Evolutionary conservation across 2,113 vertebrate species (phyloP).

Genomic region (Oxyruncus cristatus): DNA sequence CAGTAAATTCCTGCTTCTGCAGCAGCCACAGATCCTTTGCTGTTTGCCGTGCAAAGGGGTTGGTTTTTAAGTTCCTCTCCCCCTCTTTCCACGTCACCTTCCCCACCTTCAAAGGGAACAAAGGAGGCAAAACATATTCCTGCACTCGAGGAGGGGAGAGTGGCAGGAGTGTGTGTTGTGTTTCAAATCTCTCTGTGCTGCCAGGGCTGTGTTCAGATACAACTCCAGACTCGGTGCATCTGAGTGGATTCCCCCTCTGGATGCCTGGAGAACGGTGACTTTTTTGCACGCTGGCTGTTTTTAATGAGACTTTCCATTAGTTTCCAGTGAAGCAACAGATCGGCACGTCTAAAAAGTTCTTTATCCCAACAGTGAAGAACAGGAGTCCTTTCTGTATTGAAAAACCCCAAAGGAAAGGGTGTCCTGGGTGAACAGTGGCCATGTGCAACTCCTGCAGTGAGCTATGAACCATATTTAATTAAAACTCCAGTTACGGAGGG

Average conservation of each 20-base stretch:
- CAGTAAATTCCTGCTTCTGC: not conserved
- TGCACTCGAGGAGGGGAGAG: not conserved
- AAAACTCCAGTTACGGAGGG: not conserved
- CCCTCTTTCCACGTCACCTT: not conserved
- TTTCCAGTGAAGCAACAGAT: not conserved
- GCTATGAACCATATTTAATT: constrained; percentile 41
- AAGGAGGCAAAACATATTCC: not conserved
- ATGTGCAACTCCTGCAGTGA: not conserved
- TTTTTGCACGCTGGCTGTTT: not conserved
- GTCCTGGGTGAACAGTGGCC: not conserved
- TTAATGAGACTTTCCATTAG: not conserved
- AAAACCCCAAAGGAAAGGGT: not conserved
- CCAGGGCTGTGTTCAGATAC: fast-evolving
- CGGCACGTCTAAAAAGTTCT: not conserved
- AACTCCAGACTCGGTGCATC: fast-evolving
- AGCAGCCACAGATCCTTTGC: not conserved
- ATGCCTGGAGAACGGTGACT: not conserved
- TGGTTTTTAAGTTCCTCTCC: not conserved
- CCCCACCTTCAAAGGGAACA: not conserved
- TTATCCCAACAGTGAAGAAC: not conserved
- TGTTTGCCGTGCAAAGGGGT: not conserved
- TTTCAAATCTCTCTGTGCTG: not conserved
- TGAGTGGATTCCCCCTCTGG: not conserved
- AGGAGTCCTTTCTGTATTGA: not conserved
- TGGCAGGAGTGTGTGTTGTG: not conserved